Evolutionary conservation across 2,797 vertebrate genomes (phyloP), one percentile per base, ranked within the genome.

Genomic region (Pogoniulus pusillus): DNA sequence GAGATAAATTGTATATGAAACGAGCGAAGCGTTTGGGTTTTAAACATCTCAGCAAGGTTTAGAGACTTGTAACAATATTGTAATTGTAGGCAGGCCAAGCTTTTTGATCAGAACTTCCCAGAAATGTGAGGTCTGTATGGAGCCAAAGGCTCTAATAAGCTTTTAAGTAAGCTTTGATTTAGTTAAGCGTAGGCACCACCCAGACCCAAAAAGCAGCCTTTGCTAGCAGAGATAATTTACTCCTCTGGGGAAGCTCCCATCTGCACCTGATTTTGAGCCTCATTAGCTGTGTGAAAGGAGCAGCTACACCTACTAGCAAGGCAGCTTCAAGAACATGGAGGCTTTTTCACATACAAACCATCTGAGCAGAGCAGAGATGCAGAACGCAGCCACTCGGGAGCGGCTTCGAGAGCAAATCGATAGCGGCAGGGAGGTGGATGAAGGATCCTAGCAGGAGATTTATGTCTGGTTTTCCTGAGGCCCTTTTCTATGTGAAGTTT

Each of bases 51-150:
- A 77, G 19, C 88, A 93, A 60, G 63, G 57, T 80, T 90, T 63
- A 83, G 73, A 72, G 79, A 70, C 85, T 83, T 89, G 47, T 86
- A 89, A 91, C 89, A 91, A 81, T 91, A 90, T 93, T 96, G 37
- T 89, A 95, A 82, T 89, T 95, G 90, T 89, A 87, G 76, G 59
- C 30, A 10, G 35, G 93, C 93, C 89, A 94, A 77, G 47, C 13
- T 39, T 85, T 91, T 93, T 85, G 72, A 91, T 91, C 87, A 90
- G 87, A 95, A 91, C 41, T 95, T 95, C 94, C 94, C 93, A 94
- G 92, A 96, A 96, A 89, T 89, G 59, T 89, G 69, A 77, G 77
- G 75, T 72, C 75, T 63, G 3, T 51, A 6, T 43, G 51, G 63
- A 93, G 84, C 88, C 93, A 93, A 90, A 91, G 74, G 55, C 30